Evolutionary conservation across 2,797 vertebrate genomes (phyloP).

Genomic region (Mionectes olivaceus): DNA sequence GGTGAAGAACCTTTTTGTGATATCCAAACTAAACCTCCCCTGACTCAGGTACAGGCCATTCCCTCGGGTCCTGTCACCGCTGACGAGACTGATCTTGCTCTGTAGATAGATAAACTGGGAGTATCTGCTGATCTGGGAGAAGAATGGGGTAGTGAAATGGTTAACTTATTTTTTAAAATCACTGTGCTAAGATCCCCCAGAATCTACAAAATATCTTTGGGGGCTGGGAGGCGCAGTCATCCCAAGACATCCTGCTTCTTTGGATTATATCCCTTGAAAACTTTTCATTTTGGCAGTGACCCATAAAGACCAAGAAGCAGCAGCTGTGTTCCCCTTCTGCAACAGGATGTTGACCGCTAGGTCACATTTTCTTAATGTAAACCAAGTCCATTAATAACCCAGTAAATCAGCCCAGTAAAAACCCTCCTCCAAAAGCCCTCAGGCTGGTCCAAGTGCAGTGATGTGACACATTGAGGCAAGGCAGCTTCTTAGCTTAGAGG

Average conservation of each 20-base stretch:
- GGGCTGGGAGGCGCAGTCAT: neutral
- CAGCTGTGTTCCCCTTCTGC: slow-evolving; percentile 52
- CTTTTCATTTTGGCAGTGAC: slow-evolving; percentile 29
- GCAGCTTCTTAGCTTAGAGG: neutral
- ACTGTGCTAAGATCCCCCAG: neutral
- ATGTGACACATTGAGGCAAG: neutral
- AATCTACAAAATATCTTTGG: slow-evolving; percentile 1
- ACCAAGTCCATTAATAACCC: neutral
- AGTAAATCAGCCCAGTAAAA: slow-evolving; percentile 22
- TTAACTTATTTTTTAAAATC: neutral
- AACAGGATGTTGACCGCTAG: neutral
- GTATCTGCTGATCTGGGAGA: neutral
- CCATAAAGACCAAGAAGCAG: slow-evolving; percentile 24
- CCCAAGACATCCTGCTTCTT: slow-evolving; percentile 44
- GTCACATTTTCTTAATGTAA: slow-evolving; percentile 37
- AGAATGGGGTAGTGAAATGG: neutral
- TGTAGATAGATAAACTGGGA: neutral
- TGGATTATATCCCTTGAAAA: slow-evolving; percentile 44
- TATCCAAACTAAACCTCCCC: neutral
- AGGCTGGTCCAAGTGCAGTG: neutral
- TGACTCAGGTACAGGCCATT: neutral
- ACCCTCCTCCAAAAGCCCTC: neutral
- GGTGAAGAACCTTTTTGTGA: neutral
- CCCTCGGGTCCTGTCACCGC: neutral
- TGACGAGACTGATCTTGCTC: neutral